phyloP scores from a whole-genome alignment of 2,888 invertebrate species.

The Agrypnus murinus region DNA sequence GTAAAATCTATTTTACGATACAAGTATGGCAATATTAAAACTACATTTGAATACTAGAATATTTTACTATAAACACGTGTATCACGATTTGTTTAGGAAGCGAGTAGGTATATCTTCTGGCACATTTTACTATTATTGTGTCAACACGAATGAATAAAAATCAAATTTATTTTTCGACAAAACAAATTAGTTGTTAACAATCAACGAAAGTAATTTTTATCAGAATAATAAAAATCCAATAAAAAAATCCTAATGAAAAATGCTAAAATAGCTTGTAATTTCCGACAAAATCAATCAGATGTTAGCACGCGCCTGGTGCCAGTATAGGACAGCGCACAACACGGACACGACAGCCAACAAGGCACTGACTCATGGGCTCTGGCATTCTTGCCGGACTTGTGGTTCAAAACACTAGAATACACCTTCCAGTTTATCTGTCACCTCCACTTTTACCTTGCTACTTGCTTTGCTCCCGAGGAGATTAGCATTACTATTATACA shows the following conservation, averaged over 20 bases:
- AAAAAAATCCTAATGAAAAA: neutral
- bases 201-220: neutral
- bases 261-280: conserved; percentile 2
- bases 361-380: conserved; percentile 63
- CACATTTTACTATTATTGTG: too few relatives aligned
- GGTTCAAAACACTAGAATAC: conserved; percentile 37
- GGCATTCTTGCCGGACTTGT: conserved; percentile 39
- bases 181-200: neutral
- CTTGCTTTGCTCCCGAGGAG: conserved; percentile 30
- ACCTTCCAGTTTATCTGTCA: conserved; percentile 49
- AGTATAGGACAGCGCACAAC: conserved; percentile 48
- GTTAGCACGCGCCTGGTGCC: conserved; percentile 29
- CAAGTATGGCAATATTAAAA: neutral
- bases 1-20: conserved; percentile 5
- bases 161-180: neutral
- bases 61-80: conserved; percentile 6
- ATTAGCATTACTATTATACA: conserved; percentile 39
- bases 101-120: too few relatives aligned
- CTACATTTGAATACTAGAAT: conserved; percentile 2
- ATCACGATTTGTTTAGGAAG: neutral
- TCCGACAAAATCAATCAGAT: conserved; percentile 39
- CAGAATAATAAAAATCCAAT: neutral
- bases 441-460: conserved; percentile 38
- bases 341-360: conserved; percentile 63
- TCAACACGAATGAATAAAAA: too few relatives aligned